Percentiles rank a stretch among this genome's conserved stretches.
Conservation (phyloP, 2,113 vertebrate genomes). For the Sturnus vulgaris region DNA sequence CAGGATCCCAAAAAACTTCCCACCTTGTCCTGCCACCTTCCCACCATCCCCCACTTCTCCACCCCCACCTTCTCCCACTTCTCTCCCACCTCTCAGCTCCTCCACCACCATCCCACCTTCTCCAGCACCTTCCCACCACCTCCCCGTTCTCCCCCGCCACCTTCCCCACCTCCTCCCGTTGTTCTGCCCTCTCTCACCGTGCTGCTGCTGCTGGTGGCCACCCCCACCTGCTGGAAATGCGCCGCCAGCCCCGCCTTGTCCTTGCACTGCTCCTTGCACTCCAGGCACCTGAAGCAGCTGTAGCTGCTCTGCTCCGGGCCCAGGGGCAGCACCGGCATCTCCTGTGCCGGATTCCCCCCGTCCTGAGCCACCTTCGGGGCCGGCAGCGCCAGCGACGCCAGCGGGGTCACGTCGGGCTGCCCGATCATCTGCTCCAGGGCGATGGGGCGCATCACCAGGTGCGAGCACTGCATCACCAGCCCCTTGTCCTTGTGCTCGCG, state of each 20-base stretch:
- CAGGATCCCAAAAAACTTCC: too few relatives aligned
- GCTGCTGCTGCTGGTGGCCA: not conserved
- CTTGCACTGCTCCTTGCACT: constrained; percentile 87
- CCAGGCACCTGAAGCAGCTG: constrained; percentile 82
- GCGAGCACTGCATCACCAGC: constrained; percentile 97
- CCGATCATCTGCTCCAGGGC: constrained; percentile 94
- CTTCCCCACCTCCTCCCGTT: too few relatives aligned
- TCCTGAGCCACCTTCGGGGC: constrained; percentile 5
- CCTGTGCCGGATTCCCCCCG: not conserved
- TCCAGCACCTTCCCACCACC: too few relatives aligned
- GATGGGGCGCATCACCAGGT: constrained; percentile 91
- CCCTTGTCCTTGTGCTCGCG: constrained; percentile 96
- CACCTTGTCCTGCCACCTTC: too few relatives aligned
- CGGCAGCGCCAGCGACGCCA: constrained; percentile 33
- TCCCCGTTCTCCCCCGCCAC: too few relatives aligned
- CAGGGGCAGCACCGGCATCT: constrained; percentile 77
- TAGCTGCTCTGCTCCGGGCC: constrained; percentile 70
- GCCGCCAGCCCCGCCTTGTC: constrained; percentile 82
- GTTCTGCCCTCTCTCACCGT: not conserved
- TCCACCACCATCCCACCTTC: too few relatives aligned
- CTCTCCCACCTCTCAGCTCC: too few relatives aligned
- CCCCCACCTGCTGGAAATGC: constrained; percentile 85
- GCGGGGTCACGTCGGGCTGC: constrained; percentile 80
- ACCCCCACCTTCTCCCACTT: too few relatives aligned
- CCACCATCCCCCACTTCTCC: too few relatives aligned